Evolutionary conservation across 2,113 vertebrate genomes (phyloP).

Genomic region (Rhagologus leucostigma): DNA sequence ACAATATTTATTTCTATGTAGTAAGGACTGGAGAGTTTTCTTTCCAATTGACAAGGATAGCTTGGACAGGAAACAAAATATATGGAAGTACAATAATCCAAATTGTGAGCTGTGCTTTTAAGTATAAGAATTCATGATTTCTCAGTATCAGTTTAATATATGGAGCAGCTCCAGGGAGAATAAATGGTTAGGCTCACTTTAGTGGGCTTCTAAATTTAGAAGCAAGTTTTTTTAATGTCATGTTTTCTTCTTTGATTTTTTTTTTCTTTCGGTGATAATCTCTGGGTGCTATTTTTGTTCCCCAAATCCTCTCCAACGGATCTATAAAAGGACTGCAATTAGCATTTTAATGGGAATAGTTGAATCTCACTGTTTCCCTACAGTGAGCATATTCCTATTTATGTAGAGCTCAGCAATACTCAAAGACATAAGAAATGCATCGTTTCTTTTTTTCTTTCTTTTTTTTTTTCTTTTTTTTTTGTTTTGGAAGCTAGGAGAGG

Average conservation of each 20-base stretch:
- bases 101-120: constrained; percentile 41
- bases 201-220: constrained; percentile 34
- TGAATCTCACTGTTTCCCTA: constrained; percentile 28
- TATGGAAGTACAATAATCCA: constrained; percentile 39
- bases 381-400: constrained; percentile 8
- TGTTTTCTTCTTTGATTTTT: constrained; percentile 23
- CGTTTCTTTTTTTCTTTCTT: rapidly evolving
- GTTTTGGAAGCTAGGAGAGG: neutral
- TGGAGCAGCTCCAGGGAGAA: constrained; percentile 49
- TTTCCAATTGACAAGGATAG: constrained; percentile 48
- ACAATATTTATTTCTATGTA: constrained; percentile 65
- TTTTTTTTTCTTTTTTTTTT: no score
- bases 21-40: constrained; percentile 34
- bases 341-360: constrained; percentile 55
- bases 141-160: constrained; percentile 61
- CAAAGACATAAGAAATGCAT: constrained; percentile 31
- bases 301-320: constrained; percentile 1
- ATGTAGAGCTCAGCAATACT: constrained; percentile 37
- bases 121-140: constrained; percentile 55
- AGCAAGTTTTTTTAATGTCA: neutral
- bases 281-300: constrained; percentile 39
- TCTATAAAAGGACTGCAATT: constrained; percentile 45
- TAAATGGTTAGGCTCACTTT: constrained; percentile 34
- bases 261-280: constrained; percentile 1
- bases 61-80: constrained; percentile 56